Base-by-base conservation (phyloP, 2,888 invertebrate species). In the Apoda limacodes region DNA sequence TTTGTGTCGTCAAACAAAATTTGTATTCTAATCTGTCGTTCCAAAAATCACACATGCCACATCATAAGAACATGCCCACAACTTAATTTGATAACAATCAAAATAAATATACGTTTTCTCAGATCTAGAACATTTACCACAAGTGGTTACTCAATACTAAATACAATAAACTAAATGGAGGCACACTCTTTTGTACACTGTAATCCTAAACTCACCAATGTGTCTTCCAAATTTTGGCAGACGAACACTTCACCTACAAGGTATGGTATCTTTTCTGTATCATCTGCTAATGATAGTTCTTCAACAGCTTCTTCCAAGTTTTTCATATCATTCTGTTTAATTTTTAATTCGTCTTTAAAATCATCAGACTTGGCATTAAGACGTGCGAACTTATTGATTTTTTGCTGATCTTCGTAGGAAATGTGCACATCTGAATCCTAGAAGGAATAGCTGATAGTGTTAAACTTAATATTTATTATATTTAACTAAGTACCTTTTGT, bases 331-430 rank as follows among this genome's bases (percentile, higher is more conserved):
- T 93, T 95, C 85, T 92, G 89, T 75, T 92, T 93, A 19, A 84
- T 72, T 75, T 90, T 90, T 19, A 95, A 74, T 65, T 96, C 95
- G 46, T 93, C 90, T 63, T 93, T 95, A 9, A 90, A 81, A 60
- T 97, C 96, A 51, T 95, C 93, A 53, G 95, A 84, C 67, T 91
- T 91, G 1, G 95, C 95, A 81, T 98, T 97, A 41, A 92, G 85
- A 38, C 94, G 85, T 1, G 98, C 98, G 74, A 98, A 98, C 63
- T 89, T 90, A 69, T 99, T 99, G 42, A 99, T 98, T 78, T 94
- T 95, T 59, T 94, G 93, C 71, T 99, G 98, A 78, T 99, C 98
- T 66, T 96, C 97, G 57, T 86, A 93, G 0, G 95, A 93, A 49
- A 98, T 96, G 64, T 96, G 92, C 36, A 95, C 92, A 81, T 96